Evolutionary conservation across 2,113 vertebrate species (phyloP).

Genomic region (Brevimyrus niger): DNA sequence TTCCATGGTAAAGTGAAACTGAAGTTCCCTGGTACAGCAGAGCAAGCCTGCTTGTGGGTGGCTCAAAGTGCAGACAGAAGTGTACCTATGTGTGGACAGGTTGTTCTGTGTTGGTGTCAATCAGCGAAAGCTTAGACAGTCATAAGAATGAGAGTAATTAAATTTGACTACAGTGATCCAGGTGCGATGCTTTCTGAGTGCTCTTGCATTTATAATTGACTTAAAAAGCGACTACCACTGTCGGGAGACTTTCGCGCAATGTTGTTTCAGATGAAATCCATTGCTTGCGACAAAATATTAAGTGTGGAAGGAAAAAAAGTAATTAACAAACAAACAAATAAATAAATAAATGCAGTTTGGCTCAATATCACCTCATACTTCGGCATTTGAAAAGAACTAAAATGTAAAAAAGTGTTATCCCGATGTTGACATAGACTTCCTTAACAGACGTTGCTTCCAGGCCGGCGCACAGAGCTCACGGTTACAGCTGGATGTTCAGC

Average conservation of each 20-base stretch:
- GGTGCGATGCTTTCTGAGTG: background rate
- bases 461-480: background rate
- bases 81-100: background rate
- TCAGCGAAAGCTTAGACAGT: background rate
- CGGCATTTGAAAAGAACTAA: background rate
- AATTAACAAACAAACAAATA: background rate
- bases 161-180: background rate
- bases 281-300: background rate
- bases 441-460: background rate
- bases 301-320: background rate
- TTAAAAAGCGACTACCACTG: background rate
- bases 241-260: background rate
- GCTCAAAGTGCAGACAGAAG: background rate
- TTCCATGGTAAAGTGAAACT: background rate
- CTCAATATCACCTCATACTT: background rate
- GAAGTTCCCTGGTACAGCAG: background rate
- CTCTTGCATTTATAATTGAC: background rate
- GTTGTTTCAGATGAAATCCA: background rate
- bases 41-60: background rate
- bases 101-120: background rate
- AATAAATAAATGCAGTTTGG: background rate
- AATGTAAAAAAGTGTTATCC: background rate
- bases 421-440: background rate
- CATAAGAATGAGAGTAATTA: background rate
- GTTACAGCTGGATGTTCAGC: background rate